phyloP scores from a whole-genome alignment of 2,113 vertebrate genomes.

The Cygnus atratus region DNA sequence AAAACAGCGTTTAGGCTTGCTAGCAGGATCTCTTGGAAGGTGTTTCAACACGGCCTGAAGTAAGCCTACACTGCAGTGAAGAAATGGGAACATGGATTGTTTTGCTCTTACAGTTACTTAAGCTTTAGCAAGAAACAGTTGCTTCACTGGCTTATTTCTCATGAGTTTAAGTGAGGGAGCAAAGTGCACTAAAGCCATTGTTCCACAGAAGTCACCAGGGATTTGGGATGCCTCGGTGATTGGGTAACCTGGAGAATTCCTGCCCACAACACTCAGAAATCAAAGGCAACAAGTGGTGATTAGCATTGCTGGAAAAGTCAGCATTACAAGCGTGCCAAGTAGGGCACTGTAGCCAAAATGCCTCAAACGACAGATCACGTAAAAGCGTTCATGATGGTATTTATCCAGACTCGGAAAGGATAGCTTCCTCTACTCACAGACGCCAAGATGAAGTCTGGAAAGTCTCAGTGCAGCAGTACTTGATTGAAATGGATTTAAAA shows the following conservation, averaged over 20 bases:
- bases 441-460: neutral
- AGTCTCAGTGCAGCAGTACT: neutral
- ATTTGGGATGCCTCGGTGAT: neutral
- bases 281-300: neutral
- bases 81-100: neutral
- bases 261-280: neutral
- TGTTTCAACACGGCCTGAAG: constrained; percentile 10
- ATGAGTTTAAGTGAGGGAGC: neutral
- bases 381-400: neutral
- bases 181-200: neutral
- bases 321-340: neutral
- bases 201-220: neutral
- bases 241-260: neutral
- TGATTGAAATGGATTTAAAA: neutral
- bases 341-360: neutral
- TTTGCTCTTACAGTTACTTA: neutral
- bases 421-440: neutral
- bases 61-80: neutral
- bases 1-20: neutral
- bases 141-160: neutral
- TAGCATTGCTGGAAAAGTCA: neutral
- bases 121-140: neutral
- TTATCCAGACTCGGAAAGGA: neutral
- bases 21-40: neutral
- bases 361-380: neutral